Evolutionary conservation across 2,113 vertebrate genomes (phyloP).

Genomic region (Balaeniceps rex): DNA sequence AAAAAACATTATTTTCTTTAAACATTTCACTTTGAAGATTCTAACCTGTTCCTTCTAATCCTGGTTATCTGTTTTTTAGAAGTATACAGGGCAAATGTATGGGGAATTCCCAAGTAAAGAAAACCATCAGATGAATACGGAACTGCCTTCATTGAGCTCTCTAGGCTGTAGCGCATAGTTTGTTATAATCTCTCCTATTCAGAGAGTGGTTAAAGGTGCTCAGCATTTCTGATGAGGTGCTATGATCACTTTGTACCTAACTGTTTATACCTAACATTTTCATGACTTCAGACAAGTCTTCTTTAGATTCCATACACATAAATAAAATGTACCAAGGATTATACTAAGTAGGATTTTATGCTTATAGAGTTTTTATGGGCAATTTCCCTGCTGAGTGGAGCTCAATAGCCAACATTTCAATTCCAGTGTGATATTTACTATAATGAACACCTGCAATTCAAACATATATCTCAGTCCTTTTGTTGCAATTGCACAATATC

Average conservation of each 20-base stretch:
- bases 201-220: not conserved
- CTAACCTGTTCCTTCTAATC: not conserved
- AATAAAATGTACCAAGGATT: not conserved
- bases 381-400: not conserved
- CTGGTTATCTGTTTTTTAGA: not conserved
- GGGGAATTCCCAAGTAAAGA: not conserved
- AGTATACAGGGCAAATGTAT: not conserved
- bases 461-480: not conserved
- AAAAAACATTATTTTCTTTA: not conserved
- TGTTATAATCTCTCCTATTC: not conserved
- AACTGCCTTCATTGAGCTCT: not conserved
- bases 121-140: not conserved
- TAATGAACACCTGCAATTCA: not conserved
- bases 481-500: not conserved
- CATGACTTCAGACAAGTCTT: not conserved
- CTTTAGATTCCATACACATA: not conserved
- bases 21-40: not conserved
- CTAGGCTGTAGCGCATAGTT: not conserved
- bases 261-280: not conserved
- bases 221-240: not conserved
- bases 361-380: not conserved
- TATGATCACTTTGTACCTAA: not conserved
- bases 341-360: not conserved
- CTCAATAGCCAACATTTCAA: not conserved
- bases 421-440: not conserved